These are phyloP conservation scores for Chelon auratus DNA, from an alignment of 2,797 vertebrate species.

Conservation along the genomic window DNA sequence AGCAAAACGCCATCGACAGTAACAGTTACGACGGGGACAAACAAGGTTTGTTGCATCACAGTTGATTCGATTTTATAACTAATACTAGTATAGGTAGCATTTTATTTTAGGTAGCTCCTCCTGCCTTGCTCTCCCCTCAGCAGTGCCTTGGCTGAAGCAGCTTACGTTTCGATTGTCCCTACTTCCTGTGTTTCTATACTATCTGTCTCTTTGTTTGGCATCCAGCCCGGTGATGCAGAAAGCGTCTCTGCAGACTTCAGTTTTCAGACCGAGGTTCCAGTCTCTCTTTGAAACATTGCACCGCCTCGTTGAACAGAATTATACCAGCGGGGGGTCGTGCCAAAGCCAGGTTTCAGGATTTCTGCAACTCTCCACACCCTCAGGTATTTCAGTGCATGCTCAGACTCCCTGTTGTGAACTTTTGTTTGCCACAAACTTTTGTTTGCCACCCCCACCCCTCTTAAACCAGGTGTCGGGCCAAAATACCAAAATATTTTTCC, in stretches of 20 bases:
- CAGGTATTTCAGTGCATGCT: constrained; percentile 19
- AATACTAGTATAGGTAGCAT: too few species aligned
- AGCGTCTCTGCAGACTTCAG: constrained; percentile 21
- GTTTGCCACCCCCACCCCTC: too few species aligned
- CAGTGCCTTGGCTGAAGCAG: constrained; percentile 22
- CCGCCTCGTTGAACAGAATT: constrained; percentile 35
- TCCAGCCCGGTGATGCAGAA: constrained; percentile 34
- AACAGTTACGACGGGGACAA: too few species aligned
- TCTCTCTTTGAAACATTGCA: constrained; percentile 37
- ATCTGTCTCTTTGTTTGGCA: constrained; percentile 27
- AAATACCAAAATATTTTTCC: not conserved
- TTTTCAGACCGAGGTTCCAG: not conserved
- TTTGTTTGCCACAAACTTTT: not conserved
- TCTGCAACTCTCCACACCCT: constrained; percentile 2
- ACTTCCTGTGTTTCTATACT: constrained; percentile 20
- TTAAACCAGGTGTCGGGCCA: constrained; percentile 7
- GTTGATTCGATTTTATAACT: too few species aligned
- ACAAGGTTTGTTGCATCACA: too few species aligned
- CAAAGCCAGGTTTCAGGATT: constrained; percentile 35
- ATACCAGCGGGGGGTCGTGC: constrained; percentile 22
- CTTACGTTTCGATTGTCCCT: constrained; percentile 43
- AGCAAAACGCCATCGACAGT: too few species aligned
- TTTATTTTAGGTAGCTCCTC: not conserved
- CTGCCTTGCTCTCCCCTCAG: constrained; percentile 18
- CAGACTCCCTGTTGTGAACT: constrained; percentile 20